Evolutionary conservation across 1,140 invertebrate genomes (phyloP).

Genomic region (Lucilia cuprina): DNA sequence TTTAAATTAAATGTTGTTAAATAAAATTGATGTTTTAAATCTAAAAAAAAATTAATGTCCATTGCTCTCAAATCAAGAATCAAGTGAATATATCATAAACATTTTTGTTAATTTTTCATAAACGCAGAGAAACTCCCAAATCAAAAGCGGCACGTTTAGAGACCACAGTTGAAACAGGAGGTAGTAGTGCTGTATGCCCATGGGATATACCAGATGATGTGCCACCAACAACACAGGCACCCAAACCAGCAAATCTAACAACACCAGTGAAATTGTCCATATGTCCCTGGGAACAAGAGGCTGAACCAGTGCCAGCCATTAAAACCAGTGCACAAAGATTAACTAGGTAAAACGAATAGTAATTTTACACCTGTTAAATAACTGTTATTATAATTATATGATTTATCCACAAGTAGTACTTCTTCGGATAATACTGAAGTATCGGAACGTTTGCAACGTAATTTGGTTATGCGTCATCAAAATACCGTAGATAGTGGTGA

Average conservation of each 20-base stretch:
- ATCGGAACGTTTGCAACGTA: slow-evolving; percentile 67
- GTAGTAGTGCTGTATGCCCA: slow-evolving; percentile 73
- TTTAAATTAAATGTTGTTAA: slow-evolving; percentile 16
- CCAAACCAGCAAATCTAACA: slow-evolving; percentile 36
- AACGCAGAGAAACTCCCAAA: slow-evolving; percentile 50
- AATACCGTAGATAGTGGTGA: slow-evolving; percentile 68
- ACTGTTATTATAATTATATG: background rate
- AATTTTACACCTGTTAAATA: too few relatives aligned
- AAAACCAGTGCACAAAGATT: slow-evolving; percentile 42
- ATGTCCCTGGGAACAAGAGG: slow-evolving; percentile 53
- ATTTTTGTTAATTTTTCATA: background rate
- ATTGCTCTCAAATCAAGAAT: too few relatives aligned
- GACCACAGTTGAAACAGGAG: slow-evolving; percentile 57
- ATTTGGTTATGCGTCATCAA: slow-evolving; percentile 68
- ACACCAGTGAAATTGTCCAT: slow-evolving; percentile 49
- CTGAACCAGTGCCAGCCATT: slow-evolving; percentile 21
- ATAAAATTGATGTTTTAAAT: slow-evolving; percentile 5
- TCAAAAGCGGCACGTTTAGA: slow-evolving; percentile 52
- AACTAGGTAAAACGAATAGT: too few relatives aligned
- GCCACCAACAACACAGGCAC: slow-evolving; percentile 39
- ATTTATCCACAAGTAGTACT: slow-evolving; percentile 62
- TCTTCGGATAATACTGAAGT: slow-evolving; percentile 75
- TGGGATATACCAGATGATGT: slow-evolving; percentile 66
- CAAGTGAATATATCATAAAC: too few relatives aligned
- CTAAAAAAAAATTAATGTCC: background rate